These are phyloP conservation scores for Otus scops DNA, from an alignment of 2,797 vertebrate species.

Conservation along the genomic window DNA sequence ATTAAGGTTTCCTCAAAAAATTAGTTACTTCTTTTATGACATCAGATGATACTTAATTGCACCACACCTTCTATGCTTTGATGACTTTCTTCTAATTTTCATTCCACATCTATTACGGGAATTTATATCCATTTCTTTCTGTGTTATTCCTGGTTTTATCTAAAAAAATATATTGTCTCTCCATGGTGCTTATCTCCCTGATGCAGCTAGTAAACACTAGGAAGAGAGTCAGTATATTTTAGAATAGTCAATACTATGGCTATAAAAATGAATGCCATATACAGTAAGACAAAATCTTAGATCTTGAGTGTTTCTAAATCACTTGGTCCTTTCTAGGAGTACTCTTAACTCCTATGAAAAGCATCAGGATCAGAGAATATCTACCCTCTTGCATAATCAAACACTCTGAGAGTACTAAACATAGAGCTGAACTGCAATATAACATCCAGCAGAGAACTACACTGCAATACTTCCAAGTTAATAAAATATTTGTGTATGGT, in stretches of 20 bases:
- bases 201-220: not conserved
- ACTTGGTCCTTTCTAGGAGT: not conserved
- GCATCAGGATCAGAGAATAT: not conserved
- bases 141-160: not conserved
- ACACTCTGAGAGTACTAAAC: not conserved
- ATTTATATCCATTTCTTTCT: not conserved
- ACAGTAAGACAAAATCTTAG: not conserved
- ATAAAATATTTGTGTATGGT: not conserved
- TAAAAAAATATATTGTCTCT: not conserved
- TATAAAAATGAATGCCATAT: not conserved
- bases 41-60: not conserved
- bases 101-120: not conserved
- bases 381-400: not conserved
- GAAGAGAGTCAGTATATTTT: not conserved
- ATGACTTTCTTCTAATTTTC: not conserved
- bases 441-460: not conserved
- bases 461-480: not conserved
- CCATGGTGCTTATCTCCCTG: not conserved
- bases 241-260: not conserved
- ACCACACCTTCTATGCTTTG: not conserved
- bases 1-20: not conserved
- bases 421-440: not conserved
- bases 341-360: not conserved
- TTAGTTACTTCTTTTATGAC: not conserved
- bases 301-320: not conserved